Evolutionary conservation across 2,113 vertebrate genomes (phyloP).

Genomic region (Daboia siamensis): DNA sequence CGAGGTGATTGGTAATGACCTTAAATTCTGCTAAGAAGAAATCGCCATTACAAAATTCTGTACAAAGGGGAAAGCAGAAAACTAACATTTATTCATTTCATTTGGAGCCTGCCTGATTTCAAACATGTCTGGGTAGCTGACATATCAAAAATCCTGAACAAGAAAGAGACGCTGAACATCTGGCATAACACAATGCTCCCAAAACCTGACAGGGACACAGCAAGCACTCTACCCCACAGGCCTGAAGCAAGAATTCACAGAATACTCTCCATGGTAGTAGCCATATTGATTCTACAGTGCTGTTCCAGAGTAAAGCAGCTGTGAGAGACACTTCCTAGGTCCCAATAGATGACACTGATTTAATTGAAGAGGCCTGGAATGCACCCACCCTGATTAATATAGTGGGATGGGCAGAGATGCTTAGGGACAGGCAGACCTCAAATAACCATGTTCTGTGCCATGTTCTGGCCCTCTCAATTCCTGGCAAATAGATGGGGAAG

Average conservation of each 20-base stretch:
- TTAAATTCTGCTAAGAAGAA: background rate
- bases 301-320: background rate
- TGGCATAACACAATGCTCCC: background rate
- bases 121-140: background rate
- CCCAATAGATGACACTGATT: background rate
- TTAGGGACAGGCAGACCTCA: background rate
- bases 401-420: background rate
- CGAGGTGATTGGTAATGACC: background rate
- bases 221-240: background rate
- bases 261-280: background rate
- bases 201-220: background rate
- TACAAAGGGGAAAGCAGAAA: background rate
- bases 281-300: background rate
- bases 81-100: background rate
- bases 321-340: background rate
- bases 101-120: background rate
- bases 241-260: background rate
- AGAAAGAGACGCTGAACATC: background rate
- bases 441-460: background rate
- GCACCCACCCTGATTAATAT: background rate
- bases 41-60: background rate
- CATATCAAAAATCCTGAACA: background rate
- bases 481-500: too few relatives aligned
- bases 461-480: too few relatives aligned
- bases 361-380: background rate